Evolutionary conservation across 2,888 invertebrate species (phyloP), one percentile per base, ranked within the genome.

Genomic region (Tubulanus polymorphus): DNA sequence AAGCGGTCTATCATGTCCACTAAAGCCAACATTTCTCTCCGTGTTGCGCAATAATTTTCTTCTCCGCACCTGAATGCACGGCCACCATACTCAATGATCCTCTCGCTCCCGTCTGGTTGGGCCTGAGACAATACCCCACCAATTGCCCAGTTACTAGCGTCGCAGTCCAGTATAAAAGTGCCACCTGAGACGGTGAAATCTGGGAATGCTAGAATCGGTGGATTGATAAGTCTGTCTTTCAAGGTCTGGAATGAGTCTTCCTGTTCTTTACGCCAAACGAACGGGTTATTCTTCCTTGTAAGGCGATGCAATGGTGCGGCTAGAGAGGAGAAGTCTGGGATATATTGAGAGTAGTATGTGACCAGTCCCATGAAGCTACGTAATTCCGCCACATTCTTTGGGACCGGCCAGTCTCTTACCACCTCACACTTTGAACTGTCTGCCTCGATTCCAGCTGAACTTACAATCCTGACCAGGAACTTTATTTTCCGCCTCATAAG

Each of bases 381-480:
- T 1, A 57, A 25, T 8, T 37, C 51, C 2, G 32, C 2, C 15
- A 54, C n/a, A 50, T 1, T 29, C 5, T 27, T 29, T 18, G 50
- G 50, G 28, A 8, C 30, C 2, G 46, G 50, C 57, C 54, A 50
- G 3, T 37, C 35, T 25, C 46, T 32, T 3, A 50, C 25, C 5
- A 45, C 41, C 6, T 23, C 28, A 1, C 49, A 35, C 25, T 54
- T 54, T 5, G n/a, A 12, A 5, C 35, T 20, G 35, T 57, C 54
- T 23, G 48, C 27, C 18, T 25, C 8, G 35, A 54, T 35, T 28
- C 53, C 54, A 3, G 37, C 12, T 50, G 6, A 41, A 28, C 23
- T 49, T 49, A 18, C 53, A 50, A 3, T 51, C 54, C 32, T 57
- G 50, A n/a, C 58, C 25, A 58, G 37, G 35, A 29, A 58, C n/a